These are phyloP conservation scores for Thumatha senex DNA, from an alignment of 2,888 invertebrate species.

Conservation along the genomic window DNA sequence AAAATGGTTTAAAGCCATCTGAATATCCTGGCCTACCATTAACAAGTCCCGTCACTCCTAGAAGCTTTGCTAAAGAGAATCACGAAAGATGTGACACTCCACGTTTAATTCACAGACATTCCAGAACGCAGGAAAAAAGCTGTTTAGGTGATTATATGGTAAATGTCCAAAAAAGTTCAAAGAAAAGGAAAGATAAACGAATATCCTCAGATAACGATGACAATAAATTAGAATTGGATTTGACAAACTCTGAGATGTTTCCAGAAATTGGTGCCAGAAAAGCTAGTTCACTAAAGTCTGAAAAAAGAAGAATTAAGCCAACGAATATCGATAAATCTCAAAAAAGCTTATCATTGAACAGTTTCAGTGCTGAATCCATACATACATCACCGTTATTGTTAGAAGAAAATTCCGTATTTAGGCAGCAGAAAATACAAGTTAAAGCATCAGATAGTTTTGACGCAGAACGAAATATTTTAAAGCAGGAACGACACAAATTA, in stretches of 20 bases:
- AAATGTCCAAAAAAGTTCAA: conserved; percentile 56
- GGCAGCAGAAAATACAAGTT: conserved; percentile 56
- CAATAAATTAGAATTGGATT: conserved; percentile 56
- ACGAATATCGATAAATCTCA: conserved; percentile 69
- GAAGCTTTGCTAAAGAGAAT: conserved; percentile 48
- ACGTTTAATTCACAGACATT: conserved; percentile 55
- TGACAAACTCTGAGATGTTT: conserved; percentile 69
- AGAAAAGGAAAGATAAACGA: conserved; percentile 65
- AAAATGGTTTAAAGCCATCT: conserved; percentile 54
- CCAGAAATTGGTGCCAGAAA: conserved; percentile 73
- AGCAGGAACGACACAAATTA: conserved; percentile 70
- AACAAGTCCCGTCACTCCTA: conserved; percentile 65
- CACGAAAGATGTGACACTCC: conserved; percentile 71
- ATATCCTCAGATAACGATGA: conserved; percentile 59
- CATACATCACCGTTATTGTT: conserved; percentile 55
- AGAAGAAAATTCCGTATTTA: conserved; percentile 69
- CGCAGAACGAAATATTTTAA: conserved; percentile 68
- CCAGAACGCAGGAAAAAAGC: conserved; percentile 65
- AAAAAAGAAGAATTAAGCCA: conserved; percentile 78
- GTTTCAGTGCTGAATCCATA: conserved; percentile 64
- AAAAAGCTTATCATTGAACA: conserved; percentile 64
- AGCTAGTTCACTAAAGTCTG: conserved; percentile 61
- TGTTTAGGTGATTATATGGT: conserved; percentile 68
- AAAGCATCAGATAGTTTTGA: conserved; percentile 65
- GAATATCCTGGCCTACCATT: conserved; percentile 52